Percentiles rank a stretch among this genome's conserved stretches.
phyloP scores from a whole-genome alignment of 2,888 invertebrate species.

The Zhuqinia jingwanae region DNA sequence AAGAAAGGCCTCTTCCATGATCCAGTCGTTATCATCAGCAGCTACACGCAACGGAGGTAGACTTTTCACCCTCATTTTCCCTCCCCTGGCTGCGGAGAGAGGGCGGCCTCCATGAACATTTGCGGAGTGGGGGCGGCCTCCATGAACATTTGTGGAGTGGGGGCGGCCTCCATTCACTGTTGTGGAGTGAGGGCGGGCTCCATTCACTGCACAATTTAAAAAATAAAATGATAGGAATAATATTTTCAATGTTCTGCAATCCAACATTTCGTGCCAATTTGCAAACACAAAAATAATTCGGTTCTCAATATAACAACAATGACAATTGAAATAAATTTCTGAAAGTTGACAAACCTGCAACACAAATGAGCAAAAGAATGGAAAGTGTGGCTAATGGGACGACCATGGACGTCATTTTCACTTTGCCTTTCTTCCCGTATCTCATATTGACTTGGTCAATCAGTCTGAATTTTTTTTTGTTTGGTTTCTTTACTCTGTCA shows the following conservation, averaged over 20 bases:
- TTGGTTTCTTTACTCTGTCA: too few species aligned
- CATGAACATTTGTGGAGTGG: too few species aligned
- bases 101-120: not conserved
- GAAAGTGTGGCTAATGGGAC: not conserved
- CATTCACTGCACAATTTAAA: constrained; percentile 25
- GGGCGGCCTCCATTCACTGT: not conserved
- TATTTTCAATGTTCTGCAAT: not conserved
- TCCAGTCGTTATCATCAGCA: constrained; percentile 60
- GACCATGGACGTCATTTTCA: not conserved
- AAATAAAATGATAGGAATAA: not conserved
- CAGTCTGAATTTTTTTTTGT: too few species aligned
- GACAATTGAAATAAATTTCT: too few species aligned
- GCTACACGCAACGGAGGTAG: constrained; percentile 52
- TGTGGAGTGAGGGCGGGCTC: not conserved
- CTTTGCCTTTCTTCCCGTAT: not conserved
- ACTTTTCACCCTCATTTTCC: not conserved
- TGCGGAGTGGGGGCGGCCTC: not conserved
- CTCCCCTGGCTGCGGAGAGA: not conserved
- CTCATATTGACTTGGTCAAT: too few species aligned
- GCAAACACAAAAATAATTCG: too few species aligned
- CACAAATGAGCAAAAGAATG: not conserved
- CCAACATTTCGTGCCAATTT: too few species aligned
- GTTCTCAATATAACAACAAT: too few species aligned
- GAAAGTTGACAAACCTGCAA: constrained; percentile 13
- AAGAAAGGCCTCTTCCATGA: constrained; percentile 52